A percentile compares a stretch with the other conserved stretches of the same genome.
These are phyloP conservation scores for Antechinus flavipes DNA, from an alignment of 2,113 vertebrate genomes.

Conservation along the genomic window DNA sequence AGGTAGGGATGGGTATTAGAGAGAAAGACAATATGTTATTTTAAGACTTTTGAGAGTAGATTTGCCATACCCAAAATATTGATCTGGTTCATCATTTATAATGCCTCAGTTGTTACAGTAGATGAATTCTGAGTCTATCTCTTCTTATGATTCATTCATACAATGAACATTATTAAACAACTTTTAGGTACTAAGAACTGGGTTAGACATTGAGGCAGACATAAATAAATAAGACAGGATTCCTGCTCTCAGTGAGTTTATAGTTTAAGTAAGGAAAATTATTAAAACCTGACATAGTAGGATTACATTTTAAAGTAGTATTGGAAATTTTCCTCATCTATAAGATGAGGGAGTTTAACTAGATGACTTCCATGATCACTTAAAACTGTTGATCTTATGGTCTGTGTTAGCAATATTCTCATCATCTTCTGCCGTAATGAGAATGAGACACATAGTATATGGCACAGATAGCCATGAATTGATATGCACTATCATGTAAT, in stretches of 20 bases:
- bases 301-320: slow-evolving; percentile 47
- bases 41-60: slow-evolving; percentile 21
- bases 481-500: slow-evolving; percentile 32
- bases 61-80: slow-evolving; percentile 21
- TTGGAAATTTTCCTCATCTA: background rate
- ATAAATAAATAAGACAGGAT: background rate
- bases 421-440: slow-evolving; percentile 28
- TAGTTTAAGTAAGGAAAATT: background rate
- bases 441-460: slow-evolving; percentile 25
- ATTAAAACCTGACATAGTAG: background rate
- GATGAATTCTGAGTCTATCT: slow-evolving; percentile 39
- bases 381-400: background rate
- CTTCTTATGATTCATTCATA: slow-evolving; percentile 31
- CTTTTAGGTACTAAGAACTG: background rate
- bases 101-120: slow-evolving; percentile 48
- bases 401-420: slow-evolving; percentile 19
- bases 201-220: background rate
- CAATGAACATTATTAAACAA: background rate
- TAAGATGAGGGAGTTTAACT: background rate
- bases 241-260: background rate
- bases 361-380: background rate
- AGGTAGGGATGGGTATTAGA: background rate
- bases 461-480: slow-evolving; percentile 25
- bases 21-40: background rate
- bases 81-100: background rate